A percentile compares a stretch with the other conserved stretches of the same genome.
These are phyloP conservation scores for Pseudolaguvia tuberculata DNA, from an alignment of 2,113 vertebrate species.

Conservation along the genomic window DNA sequence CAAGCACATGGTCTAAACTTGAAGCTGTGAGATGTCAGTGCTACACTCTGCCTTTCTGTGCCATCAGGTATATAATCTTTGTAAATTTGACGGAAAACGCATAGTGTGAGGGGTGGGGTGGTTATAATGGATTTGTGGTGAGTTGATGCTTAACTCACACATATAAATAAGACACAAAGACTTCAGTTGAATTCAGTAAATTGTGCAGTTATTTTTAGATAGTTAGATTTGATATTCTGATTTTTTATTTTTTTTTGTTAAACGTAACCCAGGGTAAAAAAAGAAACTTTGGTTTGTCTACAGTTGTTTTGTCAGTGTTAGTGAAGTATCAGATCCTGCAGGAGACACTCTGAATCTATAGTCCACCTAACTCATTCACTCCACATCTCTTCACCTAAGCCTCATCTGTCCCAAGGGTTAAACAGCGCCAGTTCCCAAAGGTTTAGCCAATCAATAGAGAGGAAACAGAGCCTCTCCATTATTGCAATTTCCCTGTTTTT, in stretches of 20 bases:
- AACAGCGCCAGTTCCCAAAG: slow-evolving; percentile 38
- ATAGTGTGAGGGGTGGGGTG: not conserved
- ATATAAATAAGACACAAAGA: not conserved
- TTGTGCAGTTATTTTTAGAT: not conserved
- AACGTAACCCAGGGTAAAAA: not conserved
- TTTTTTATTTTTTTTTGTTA: too few species aligned
- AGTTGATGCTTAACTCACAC: not conserved
- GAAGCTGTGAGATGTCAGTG: not conserved
- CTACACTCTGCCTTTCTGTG: not conserved
- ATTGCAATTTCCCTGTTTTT: slow-evolving; percentile 50
- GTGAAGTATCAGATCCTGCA: not conserved
- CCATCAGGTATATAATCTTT: not conserved
- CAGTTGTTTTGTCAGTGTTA: not conserved
- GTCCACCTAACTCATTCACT: slow-evolving; percentile 32
- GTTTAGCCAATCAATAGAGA: slow-evolving; percentile 55
- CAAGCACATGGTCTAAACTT: not conserved
- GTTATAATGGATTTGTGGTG: not conserved
- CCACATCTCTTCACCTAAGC: slow-evolving; percentile 35
- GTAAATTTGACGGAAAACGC: not conserved
- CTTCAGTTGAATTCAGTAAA: slow-evolving; percentile 1
- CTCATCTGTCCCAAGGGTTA: slow-evolving; percentile 21
- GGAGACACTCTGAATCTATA: slow-evolving; percentile 7
- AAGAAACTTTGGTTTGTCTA: not conserved
- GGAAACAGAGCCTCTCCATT: slow-evolving; percentile 59
- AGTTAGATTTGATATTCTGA: not conserved